Percentiles rank a stretch among this genome's conserved stretches.
These are phyloP conservation scores for Amphimedon queenslandica DNA, from an alignment of 37 sponge, comb jelly and placozoan species.

Conservation along the genomic window DNA sequence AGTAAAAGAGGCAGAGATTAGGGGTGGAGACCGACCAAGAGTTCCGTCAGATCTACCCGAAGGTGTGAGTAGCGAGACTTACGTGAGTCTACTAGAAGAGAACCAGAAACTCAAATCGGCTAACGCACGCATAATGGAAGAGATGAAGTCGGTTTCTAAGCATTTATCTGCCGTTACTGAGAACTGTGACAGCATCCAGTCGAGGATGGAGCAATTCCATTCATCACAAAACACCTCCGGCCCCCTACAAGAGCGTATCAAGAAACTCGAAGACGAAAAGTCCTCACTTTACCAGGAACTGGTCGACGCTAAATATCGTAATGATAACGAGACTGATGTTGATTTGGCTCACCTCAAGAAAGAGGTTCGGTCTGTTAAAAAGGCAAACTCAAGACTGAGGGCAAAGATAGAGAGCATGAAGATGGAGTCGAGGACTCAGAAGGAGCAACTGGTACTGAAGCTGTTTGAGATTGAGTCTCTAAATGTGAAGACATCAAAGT, in stretches of 20 bases:
- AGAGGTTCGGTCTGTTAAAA: conserved; percentile 24
- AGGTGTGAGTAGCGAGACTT: conserved; percentile 18
- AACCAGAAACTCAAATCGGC: conserved; percentile 13
- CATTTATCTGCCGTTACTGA: conserved; percentile 7
- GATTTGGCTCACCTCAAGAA: conserved; percentile 44
- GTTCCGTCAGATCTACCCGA: conserved; percentile 20
- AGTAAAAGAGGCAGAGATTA: neutral
- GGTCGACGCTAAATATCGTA: conserved; percentile 28
- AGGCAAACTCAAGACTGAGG: conserved; percentile 28
- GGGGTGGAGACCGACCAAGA: too few relatives aligned
- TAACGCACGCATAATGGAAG: conserved; percentile 14
- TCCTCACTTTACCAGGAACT: conserved; percentile 46
- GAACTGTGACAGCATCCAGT: conserved; percentile 23
- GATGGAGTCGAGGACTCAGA: conserved; percentile 45
- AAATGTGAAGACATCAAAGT: conserved; percentile 38
- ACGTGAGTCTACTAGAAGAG: conserved; percentile 17
- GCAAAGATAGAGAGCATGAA: conserved; percentile 27
- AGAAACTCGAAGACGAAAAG: conserved; percentile 51
- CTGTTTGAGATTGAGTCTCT: conserved; percentile 65
- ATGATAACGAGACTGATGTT: conserved; percentile 17
- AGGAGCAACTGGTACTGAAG: conserved; percentile 51
- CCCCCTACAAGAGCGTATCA: conserved; percentile 23
- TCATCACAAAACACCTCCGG: conserved; percentile 8
- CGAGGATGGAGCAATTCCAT: conserved; percentile 28
- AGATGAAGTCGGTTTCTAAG: conserved; percentile 1